These are phyloP conservation scores for Hesperia comma DNA, from an alignment of 2,888 invertebrate genomes.

Conservation along the genomic window DNA sequence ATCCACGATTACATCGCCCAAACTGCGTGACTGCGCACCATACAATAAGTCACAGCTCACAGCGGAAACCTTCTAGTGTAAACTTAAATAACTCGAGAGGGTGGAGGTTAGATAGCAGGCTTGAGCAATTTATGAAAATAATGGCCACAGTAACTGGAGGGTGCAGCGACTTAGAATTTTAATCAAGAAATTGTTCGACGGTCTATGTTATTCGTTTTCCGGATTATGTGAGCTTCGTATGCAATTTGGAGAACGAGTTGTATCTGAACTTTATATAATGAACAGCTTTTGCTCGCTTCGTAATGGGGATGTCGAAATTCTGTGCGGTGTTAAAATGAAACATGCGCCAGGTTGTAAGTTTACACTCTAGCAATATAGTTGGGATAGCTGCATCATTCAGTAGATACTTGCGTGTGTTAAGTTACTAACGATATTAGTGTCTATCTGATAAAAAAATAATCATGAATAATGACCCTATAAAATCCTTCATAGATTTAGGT, in stretches of 20 bases:
- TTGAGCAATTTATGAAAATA: conserved; percentile 31
- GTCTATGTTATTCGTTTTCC: conserved; percentile 15
- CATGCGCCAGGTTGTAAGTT: too few species aligned
- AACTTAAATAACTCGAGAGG: background rate
- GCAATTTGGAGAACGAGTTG: background rate
- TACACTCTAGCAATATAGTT: too few species aligned
- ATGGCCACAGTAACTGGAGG: conserved; percentile 19
- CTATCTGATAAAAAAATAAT: too few species aligned
- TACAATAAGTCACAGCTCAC: background rate
- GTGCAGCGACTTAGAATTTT: conserved; percentile 25
- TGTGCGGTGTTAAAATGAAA: too few species aligned
- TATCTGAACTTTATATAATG: background rate
- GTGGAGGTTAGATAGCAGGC: conserved; percentile 10
- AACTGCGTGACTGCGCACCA: background rate
- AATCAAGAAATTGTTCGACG: conserved; percentile 28
- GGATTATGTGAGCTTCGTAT: conserved; percentile 14
- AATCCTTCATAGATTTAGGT: too few species aligned
- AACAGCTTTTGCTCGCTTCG: too few species aligned
- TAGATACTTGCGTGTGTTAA: too few species aligned
- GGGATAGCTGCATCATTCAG: too few species aligned
- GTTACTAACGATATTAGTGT: too few species aligned
- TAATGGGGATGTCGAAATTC: too few species aligned
- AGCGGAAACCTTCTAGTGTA: background rate
- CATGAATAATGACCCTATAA: too few species aligned
- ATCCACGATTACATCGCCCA: background rate